These are phyloP conservation scores for Scaptomyza cyrtandrae DNA, from an alignment of 2,888 invertebrate species.

Conservation along the genomic window DNA sequence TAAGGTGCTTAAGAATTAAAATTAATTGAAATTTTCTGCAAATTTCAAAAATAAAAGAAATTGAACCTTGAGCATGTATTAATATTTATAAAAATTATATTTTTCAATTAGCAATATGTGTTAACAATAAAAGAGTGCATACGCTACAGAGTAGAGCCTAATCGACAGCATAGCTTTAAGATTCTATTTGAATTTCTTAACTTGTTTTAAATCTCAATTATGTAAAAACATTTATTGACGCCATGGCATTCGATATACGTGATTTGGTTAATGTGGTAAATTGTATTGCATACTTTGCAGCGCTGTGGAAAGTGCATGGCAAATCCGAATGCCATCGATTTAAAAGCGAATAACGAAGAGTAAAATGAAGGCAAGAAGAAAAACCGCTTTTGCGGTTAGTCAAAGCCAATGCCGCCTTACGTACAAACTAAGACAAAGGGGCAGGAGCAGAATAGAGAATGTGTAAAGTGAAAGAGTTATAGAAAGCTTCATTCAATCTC, in stretches of 20 bases:
- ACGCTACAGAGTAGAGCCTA: no score
- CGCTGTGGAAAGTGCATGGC: not conserved
- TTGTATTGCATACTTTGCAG: constrained; percentile 25
- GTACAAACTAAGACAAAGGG: not conserved
- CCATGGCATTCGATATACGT: not conserved
- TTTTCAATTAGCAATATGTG: no score
- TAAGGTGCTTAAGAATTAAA: not conserved
- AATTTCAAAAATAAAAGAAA: no score
- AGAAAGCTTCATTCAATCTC: not conserved
- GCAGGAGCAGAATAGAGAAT: no score
- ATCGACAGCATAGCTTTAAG: no score
- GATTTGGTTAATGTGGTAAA: not conserved
- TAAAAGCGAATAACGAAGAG: not conserved
- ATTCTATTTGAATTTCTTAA: no score
- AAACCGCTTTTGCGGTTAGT: constrained; percentile 20
- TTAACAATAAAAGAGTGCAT: no score
- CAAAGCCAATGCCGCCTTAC: constrained; percentile 19
- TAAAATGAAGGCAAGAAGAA: not conserved
- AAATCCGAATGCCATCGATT: constrained; percentile 1
- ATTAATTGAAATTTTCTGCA: no score
- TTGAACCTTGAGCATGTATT: no score
- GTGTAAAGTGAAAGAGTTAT: not conserved
- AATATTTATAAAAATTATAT: no score
- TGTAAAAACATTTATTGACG: no score
- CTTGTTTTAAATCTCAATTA: no score